Evolutionary conservation across 2,113 vertebrate species (phyloP).

Genomic region (Hoplias malabaricus): DNA sequence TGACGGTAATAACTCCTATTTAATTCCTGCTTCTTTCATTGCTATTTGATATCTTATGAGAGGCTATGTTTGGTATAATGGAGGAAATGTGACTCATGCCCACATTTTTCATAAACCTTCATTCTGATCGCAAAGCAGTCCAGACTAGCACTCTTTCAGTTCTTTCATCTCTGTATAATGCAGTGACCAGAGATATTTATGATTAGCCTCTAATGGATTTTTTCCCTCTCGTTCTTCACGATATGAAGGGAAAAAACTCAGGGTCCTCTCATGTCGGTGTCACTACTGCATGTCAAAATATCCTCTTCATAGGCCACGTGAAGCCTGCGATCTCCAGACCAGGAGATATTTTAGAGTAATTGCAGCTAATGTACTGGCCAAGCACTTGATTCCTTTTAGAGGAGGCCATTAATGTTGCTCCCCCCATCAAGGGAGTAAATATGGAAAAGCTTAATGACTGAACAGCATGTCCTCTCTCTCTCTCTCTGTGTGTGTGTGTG

Average conservation of each 20-base stretch:
- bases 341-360: slow-evolving; percentile 55
- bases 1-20: slow-evolving; percentile 35
- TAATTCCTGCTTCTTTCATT: slow-evolving; percentile 22
- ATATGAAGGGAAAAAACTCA: slow-evolving; percentile 30
- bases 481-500: too few species aligned
- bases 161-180: slow-evolving; percentile 42
- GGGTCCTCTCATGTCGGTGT: slow-evolving; percentile 40
- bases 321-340: slow-evolving; percentile 40
- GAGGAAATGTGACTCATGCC: slow-evolving; percentile 30
- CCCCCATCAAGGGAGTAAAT: slow-evolving; percentile 50
- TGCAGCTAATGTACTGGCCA: slow-evolving; percentile 46
- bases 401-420: slow-evolving; percentile 53
- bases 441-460: slow-evolving; percentile 48
- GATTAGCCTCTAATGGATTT: slow-evolving; percentile 51
- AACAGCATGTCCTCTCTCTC: slow-evolving; percentile 52
- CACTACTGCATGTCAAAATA: slow-evolving; percentile 51
- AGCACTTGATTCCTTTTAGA: slow-evolving; percentile 53
- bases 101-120: slow-evolving; percentile 26
- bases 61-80: slow-evolving; percentile 36
- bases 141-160: slow-evolving; percentile 24
- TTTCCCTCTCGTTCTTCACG: slow-evolving; percentile 34
- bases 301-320: slow-evolving; percentile 43
- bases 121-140: slow-evolving; percentile 39
- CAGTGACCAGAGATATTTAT: slow-evolving; percentile 52
- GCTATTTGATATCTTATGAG: slow-evolving; percentile 45